Base-by-base conservation (phyloP, 2,888 invertebrate species). In the Zaprionus obscuricornis region DNA sequence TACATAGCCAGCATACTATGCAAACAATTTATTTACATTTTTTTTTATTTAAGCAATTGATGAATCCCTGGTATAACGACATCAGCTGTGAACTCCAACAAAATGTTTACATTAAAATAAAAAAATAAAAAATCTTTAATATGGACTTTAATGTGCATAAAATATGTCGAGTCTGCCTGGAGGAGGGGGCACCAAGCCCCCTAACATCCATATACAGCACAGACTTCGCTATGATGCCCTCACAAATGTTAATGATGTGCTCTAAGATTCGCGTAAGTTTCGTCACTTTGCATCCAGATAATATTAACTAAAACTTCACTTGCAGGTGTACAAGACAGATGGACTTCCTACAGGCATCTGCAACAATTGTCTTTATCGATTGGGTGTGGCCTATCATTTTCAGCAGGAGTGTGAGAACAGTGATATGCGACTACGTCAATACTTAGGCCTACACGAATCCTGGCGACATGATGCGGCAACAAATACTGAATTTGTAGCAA, bases 381-480 rank as follows among this genome's bases (percentile, higher is more conserved):
- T 93, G 16, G 93, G 93, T 3, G 91, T 93, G 18, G 92, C 93
- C 0, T 93, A 93, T 78, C 93, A 93, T 73, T 93, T 93, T 62
- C 93, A 93, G 74, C 93, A 93, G 68, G 92, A 93, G 14, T 92
- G 92, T 77, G 93, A 93, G 82, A 93, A 92, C 73, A 92, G 92
- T 1, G 93, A 93, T 73, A 85, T 92, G 47, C 89, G 93, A 34
- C 74, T 93, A 34, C 89, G 93, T 34, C 92, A 93, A 69, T 92
- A 93, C 85, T 88, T 93, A 55, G 93, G 93, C 6, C 76, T 93
- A 13, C 81, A 87, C 2, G 90, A 90, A n/a, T 56, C 69, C 34
- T 77, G 79, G 74, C 66, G 79, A 0, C 77, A 88, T 78, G 92
- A 93, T 90, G 92, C 90, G 6, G 91, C 91, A 76, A 91, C 93